These are phyloP conservation scores for Erpornis zantholeuca DNA, from an alignment of 2,113 vertebrate genomes.

Conservation along the genomic window DNA sequence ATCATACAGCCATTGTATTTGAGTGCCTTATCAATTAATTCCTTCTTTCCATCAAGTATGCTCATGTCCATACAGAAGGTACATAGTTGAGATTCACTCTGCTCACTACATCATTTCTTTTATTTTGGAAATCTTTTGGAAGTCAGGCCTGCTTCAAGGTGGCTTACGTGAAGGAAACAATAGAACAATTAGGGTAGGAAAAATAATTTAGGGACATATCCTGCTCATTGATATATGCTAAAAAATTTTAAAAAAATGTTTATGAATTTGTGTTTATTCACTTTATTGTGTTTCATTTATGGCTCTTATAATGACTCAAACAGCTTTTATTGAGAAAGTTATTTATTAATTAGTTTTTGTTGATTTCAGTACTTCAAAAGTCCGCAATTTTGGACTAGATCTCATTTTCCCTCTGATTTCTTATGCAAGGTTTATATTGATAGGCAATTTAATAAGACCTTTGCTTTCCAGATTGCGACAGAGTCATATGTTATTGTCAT, in stretches of 20 bases:
- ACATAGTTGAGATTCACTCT: not conserved
- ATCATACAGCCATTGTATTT: not conserved
- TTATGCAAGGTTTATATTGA: not conserved
- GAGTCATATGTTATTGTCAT: not conserved
- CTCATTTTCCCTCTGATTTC: not conserved
- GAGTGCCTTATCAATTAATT: not conserved
- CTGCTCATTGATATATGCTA: not conserved
- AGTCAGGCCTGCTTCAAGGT: not conserved
- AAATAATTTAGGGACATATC: not conserved
- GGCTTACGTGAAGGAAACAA: not conserved
- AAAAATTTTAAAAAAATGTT: not conserved
- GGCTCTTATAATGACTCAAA: not conserved
- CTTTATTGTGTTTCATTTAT: not conserved
- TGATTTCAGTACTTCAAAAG: not conserved
- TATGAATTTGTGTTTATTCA: not conserved
- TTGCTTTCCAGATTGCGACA: not conserved
- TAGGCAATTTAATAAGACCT: not conserved
- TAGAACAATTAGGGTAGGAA: not conserved
- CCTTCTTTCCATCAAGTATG: not conserved
- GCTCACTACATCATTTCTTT: not conserved
- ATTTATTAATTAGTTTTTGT: not conserved
- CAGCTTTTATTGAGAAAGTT: not conserved
- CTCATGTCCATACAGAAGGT: not conserved
- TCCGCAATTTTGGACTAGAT: not conserved
- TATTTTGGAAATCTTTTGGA: not conserved